Evolutionary conservation across 2,113 vertebrate genomes (phyloP).

Genomic region (Corynorhinus townsendii): DNA sequence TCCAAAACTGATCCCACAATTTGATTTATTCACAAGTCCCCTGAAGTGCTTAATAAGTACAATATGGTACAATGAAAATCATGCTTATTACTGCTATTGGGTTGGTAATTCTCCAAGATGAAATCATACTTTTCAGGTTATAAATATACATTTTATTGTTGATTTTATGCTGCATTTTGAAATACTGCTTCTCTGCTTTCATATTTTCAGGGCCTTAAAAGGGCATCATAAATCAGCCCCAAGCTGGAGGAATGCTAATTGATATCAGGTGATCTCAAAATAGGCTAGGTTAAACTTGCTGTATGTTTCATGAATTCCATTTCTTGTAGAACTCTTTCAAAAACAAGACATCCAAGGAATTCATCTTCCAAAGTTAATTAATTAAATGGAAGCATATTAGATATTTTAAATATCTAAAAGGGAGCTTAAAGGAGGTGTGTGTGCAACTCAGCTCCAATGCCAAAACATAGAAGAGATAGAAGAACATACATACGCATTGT

Average conservation of each 20-base stretch:
- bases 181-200: conserved; percentile 90
- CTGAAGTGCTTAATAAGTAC: conserved; percentile 88
- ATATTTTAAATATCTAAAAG: conserved; percentile 35
- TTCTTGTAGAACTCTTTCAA: conserved; percentile 64
- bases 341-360: conserved; percentile 71
- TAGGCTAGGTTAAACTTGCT: conserved; percentile 75
- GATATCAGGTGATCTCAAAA: conserved; percentile 86
- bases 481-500: neutral
- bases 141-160: conserved; percentile 91
- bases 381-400: conserved; percentile 56
- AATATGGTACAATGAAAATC: conserved; percentile 87
- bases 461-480: neutral
- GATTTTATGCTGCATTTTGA: conserved; percentile 88
- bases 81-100: conserved; percentile 87
- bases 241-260: conserved; percentile 86
- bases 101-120: conserved; percentile 90
- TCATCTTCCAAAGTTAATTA: conserved; percentile 74
- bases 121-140: conserved; percentile 90
- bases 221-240: conserved; percentile 85
- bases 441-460: neutral
- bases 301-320: conserved; percentile 73
- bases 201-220: conserved; percentile 88
- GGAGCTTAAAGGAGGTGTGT: neutral
- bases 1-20: conserved; percentile 83
- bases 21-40: conserved; percentile 88